A percentile compares a stretch with the other conserved stretches of the same genome.
Conservation (phyloP, 64 coral and sea anemone genomes). For the Pocillopora damicornis region DNA sequence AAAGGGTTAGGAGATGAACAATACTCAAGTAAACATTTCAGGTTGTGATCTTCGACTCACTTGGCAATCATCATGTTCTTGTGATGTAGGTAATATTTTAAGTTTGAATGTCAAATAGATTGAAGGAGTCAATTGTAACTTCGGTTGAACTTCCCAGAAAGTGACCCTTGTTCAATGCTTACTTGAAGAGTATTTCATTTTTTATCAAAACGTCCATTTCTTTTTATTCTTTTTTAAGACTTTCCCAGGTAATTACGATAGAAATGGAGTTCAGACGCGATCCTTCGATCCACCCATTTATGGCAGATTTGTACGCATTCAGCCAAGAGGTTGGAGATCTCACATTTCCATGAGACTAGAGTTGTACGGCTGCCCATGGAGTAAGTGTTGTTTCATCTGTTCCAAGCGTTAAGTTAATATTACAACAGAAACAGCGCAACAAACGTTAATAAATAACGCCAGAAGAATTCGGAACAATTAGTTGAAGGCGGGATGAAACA, state of each 20-base stretch:
- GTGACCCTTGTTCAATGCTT: too few species aligned
- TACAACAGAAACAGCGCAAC: neutral
- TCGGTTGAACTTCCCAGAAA: too few species aligned
- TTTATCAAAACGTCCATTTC: neutral
- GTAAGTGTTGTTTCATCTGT: conserved; percentile 2
- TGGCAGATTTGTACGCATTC: conserved; percentile 38
- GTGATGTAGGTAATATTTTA: too few species aligned
- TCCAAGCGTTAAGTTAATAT: neutral
- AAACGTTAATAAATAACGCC: neutral
- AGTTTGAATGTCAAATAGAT: too few species aligned
- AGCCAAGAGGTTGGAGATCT: conserved; percentile 39
- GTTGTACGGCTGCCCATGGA: conserved; percentile 52
- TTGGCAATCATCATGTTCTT: too few species aligned
- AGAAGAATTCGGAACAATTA: too few species aligned
- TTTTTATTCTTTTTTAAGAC: conserved; percentile 7
- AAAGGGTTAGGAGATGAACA: too few species aligned
- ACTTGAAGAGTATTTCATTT: too few species aligned
- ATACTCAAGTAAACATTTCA: too few species aligned
- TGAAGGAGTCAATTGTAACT: too few species aligned
- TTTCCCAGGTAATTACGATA: conserved; percentile 49
- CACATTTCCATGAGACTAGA: conserved; percentile 65
- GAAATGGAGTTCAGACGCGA: conserved; percentile 3
- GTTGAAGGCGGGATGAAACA: too few species aligned
- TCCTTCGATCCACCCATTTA: conserved; percentile 36
- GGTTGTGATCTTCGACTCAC: too few species aligned